These are phyloP conservation scores for Drosophila kohkoa DNA, from an alignment of 1,140 invertebrate genomes.

Conservation along the genomic window DNA sequence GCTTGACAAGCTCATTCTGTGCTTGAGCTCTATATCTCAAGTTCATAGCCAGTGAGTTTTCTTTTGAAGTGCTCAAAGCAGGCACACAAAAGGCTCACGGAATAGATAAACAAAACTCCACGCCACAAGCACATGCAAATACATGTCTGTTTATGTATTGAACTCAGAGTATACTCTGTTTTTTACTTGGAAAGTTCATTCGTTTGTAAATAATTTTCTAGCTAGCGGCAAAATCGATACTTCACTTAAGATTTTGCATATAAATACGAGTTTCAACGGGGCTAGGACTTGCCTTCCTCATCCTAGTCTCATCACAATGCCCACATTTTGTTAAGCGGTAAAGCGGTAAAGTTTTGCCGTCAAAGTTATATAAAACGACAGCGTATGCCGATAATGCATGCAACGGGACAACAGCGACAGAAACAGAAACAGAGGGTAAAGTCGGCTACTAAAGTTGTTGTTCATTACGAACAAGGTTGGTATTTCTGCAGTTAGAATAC, in stretches of 20 bases:
- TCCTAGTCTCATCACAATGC: not conserved
- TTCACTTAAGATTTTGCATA: conserved; percentile 79
- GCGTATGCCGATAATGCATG: conserved; percentile 73
- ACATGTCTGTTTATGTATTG: conserved; percentile 24
- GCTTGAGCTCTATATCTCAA: conserved; percentile 36
- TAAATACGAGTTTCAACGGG: conserved; percentile 30
- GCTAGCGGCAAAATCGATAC: conserved; percentile 77
- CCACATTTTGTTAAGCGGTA: conserved; percentile 69
- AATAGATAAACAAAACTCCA: conserved; percentile 70
- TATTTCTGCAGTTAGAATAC: not conserved
- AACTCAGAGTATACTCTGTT: conserved; percentile 17
- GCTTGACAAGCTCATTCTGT: conserved; percentile 17
- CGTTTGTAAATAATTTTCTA: conserved; percentile 80
- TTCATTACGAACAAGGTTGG: conserved; percentile 1
- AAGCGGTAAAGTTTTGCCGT: conserved; percentile 64
- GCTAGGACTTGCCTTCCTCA: not conserved
- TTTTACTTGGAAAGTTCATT: conserved; percentile 69
- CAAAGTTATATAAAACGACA: conserved; percentile 70
- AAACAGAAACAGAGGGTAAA: conserved; percentile 49
- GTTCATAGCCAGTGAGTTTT: conserved; percentile 40
- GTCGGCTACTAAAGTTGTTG: conserved; percentile 67
- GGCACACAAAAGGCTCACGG: conserved; percentile 52
- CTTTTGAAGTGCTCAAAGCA: conserved; percentile 57
- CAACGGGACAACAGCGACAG: conserved; percentile 15
- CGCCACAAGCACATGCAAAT: conserved; percentile 62